Evolutionary conservation across 2,113 vertebrate genomes (phyloP).

Genomic region (Xenus cinereus): DNA sequence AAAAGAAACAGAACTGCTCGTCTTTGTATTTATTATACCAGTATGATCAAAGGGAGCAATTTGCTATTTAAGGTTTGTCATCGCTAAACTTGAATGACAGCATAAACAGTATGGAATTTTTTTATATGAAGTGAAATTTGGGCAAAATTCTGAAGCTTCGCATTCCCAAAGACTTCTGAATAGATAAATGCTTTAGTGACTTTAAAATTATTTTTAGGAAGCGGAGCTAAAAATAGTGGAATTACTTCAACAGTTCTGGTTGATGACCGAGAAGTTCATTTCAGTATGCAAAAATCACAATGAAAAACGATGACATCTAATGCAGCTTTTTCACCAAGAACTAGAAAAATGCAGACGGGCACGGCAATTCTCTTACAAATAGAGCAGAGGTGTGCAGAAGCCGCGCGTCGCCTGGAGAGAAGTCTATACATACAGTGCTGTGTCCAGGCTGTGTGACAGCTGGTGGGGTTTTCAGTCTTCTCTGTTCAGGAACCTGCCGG

Average conservation of each 20-base stretch:
- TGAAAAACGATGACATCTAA: background rate
- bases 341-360: background rate
- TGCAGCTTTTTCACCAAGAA: background rate
- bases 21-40: background rate
- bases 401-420: background rate
- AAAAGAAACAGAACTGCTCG: background rate
- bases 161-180: background rate
- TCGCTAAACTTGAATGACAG: background rate
- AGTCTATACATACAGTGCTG: background rate
- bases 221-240: background rate
- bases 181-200: background rate
- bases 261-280: background rate
- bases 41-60: background rate
- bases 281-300: background rate
- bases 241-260: background rate
- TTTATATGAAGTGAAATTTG: background rate
- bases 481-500: background rate
- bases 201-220: background rate
- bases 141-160: background rate
- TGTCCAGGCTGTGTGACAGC: background rate
- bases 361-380: background rate
- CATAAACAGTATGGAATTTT: background rate
- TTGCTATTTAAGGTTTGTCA: background rate
- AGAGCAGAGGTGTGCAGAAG: background rate
- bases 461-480: background rate